Base-by-base conservation (phyloP, 2,888 invertebrate species). In the Sarcophaga variegata region DNA sequence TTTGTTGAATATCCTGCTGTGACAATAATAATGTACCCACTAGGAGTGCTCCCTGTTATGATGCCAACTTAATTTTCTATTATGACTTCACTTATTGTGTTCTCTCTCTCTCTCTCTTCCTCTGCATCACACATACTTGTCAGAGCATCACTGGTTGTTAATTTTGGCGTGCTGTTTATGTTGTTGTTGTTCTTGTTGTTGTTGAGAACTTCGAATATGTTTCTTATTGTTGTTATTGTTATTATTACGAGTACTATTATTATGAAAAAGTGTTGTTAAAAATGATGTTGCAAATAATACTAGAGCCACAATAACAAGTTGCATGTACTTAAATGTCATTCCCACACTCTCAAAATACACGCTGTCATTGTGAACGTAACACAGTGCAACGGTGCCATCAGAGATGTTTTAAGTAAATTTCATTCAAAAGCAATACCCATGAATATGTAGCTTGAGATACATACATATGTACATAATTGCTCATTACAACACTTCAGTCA, bases 1-100 rank as follows among this genome's bases (percentile, higher is more conserved):
- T 49, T 45, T 67, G 71, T 49, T 45, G 62, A 74, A 64, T 63
- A 81, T 85, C 85, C 85, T 81, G 81, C 78, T 81, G 85, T 81
- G 81, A 78, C 37, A 47, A 81, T 85, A 79, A 81, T 85, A 81
- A 78, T 67, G 54, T 77, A 81, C 49, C 54, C 54, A 17, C 69
- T 63, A 70, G 74, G 70, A 66, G 20, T 77, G 25, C 64, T 70
- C n/a, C 47, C 79, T 17, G 69, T 80, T 75, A 80, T 75, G 63
- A 71, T 76, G 63, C 64, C 69, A 71, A 81, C 74, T 85, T 81
- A 74, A 83, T 75, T 81, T 84, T 62, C 76, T 81, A 71, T 80
- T 76, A 76, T 66, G 60, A 27, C 67, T 76, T 75, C 54, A 67
- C 47, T 64, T 37, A 22, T 66, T 72, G 17, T 45, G 27, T 25